phyloP scores from a whole-genome alignment of 2,888 invertebrate genomes.

The Drosophila macrospina region DNA sequence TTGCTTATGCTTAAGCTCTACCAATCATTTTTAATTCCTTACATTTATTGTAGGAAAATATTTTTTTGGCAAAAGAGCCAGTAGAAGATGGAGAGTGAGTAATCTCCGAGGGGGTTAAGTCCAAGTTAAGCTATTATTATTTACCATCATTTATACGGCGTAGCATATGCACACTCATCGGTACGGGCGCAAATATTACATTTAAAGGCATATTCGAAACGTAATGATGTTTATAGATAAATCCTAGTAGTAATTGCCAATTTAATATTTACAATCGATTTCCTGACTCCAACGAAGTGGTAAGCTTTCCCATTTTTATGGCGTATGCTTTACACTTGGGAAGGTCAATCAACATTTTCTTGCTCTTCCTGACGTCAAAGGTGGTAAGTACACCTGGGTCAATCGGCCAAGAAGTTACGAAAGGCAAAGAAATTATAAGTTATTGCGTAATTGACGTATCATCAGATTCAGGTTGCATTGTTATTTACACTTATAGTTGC shows the following conservation, averaged over 20 bases:
- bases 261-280: conserved; percentile 67
- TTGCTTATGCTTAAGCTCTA: not conserved
- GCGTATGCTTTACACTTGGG: conserved; percentile 66
- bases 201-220: conserved; percentile 91
- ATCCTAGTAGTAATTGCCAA: not conserved
- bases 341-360: conserved; percentile 39
- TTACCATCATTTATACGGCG: conserved; percentile 87
- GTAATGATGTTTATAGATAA: conserved; percentile 74
- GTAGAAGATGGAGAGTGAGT: conserved; percentile 12
- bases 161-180: conserved; percentile 91
- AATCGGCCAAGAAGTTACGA: conserved; percentile 52
- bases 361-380: conserved; percentile 56
- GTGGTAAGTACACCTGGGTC: conserved; percentile 79
- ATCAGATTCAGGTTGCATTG: conserved; percentile 89
- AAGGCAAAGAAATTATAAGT: conserved; percentile 87
- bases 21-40: not conserved
- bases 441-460: conserved; percentile 92
- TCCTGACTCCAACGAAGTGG: conserved; percentile 60
- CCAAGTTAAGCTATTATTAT: not conserved
- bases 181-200: conserved; percentile 92
- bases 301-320: conserved; percentile 74
- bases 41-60: conserved; percentile 17
- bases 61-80: conserved; percentile 11
- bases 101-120: not conserved
- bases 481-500: conserved; percentile 91